These are phyloP conservation scores for Willowsia nigromaculata DNA, from an alignment of 2,888 invertebrate species.

Conservation along the genomic window DNA sequence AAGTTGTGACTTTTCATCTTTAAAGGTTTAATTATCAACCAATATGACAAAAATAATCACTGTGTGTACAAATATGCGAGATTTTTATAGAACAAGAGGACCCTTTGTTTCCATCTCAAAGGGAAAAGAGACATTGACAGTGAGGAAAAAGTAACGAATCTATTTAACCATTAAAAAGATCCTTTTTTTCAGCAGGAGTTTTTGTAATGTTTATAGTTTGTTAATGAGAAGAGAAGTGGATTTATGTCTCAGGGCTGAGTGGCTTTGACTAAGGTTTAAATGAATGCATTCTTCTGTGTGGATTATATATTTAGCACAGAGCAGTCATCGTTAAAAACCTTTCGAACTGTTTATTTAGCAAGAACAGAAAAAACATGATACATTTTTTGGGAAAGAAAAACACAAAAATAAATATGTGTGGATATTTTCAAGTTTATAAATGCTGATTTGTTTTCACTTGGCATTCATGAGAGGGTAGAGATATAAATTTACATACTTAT, in stretches of 20 bases:
- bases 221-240: constrained; percentile 68
- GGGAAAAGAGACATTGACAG: constrained; percentile 22
- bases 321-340: constrained; percentile 38
- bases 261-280: too few species aligned
- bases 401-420: constrained; percentile 4
- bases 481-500: constrained; percentile 12
- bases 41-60: constrained; percentile 10
- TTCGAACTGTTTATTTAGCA: constrained; percentile 58
- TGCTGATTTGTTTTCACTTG: background rate
- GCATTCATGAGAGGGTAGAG: background rate
- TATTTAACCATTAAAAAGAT: constrained; percentile 37
- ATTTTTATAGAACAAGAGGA: background rate
- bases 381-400: background rate
- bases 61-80: background rate
- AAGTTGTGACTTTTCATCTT: background rate
- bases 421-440: constrained; percentile 12
- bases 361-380: constrained; percentile 11
- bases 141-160: constrained; percentile 9
- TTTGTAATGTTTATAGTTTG: constrained; percentile 53
- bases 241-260: constrained; percentile 71
- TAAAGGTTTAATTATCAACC: constrained; percentile 26
- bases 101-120: background rate
- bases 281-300: too few species aligned
- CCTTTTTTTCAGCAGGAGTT: background rate
- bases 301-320: background rate